phyloP scores from a whole-genome alignment of 2,113 vertebrate species.

The Desmodus rotundus region DNA sequence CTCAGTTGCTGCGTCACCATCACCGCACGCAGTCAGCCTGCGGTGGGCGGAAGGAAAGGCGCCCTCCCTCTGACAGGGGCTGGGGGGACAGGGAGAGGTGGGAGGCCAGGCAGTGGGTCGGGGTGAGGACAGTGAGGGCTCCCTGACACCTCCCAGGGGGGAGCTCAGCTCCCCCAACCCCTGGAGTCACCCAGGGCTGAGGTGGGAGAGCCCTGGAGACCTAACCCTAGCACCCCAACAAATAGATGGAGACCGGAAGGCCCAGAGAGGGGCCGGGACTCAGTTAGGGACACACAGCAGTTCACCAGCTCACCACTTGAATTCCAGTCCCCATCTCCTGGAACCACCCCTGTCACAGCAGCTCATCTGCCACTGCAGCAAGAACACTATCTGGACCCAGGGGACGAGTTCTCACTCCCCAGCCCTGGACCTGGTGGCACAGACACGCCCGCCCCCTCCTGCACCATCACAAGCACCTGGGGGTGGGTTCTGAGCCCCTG shows the following conservation, averaged over 20 bases:
- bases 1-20: neutral
- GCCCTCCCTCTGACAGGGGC: neutral
- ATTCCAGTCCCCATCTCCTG: neutral
- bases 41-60: neutral
- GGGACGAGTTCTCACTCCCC: neutral
- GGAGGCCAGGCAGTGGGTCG: neutral
- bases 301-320: neutral
- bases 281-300: neutral
- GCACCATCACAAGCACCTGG: neutral
- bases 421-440: neutral
- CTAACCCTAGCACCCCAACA: neutral
- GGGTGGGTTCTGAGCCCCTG: neutral
- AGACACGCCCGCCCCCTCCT: neutral
- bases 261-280: constrained; percentile 14
- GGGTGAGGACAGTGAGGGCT: neutral
- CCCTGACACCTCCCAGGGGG: neutral
- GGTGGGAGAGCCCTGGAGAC: neutral
- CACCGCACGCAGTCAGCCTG: neutral
- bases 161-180: neutral
- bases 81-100: neutral
- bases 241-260: neutral
- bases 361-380: neutral
- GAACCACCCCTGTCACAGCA: neutral
- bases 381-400: neutral
- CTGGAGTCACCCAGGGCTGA: neutral